phyloP scores from a whole-genome alignment of 2,888 invertebrate species.

The Drosophila basisetae region DNA sequence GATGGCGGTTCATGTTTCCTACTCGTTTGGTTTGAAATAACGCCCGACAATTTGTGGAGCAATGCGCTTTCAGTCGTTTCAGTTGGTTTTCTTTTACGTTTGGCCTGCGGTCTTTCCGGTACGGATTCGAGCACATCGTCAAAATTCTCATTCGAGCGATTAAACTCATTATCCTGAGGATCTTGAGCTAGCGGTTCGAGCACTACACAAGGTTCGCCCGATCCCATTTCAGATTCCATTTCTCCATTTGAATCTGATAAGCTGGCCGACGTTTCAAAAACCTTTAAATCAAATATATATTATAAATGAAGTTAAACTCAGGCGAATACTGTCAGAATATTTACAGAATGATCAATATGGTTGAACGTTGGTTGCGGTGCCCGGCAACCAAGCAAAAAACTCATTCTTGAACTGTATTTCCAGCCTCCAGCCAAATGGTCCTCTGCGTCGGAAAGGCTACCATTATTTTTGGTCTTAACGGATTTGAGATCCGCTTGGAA shows the following conservation, averaged over 20 bases:
- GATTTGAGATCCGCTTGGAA: conserved; percentile 34
- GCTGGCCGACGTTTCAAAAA: conserved; percentile 26
- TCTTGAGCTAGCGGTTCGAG: conserved; percentile 9
- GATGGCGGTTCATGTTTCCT: conserved; percentile 16
- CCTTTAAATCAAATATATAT: conserved; percentile 5
- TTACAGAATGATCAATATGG: conserved; percentile 27
- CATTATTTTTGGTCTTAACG: conserved; percentile 18
- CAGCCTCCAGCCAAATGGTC: conserved; percentile 25
- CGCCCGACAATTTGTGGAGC: conserved; percentile 6
- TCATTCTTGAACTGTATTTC: conserved; percentile 44
- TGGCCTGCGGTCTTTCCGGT: conserved; percentile 3
- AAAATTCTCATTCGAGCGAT: conserved; percentile 1
- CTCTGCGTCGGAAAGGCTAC: conserved; percentile 20
- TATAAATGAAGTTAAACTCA: not conserved
- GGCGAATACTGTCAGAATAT: not conserved
- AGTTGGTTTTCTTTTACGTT: conserved; percentile 16
- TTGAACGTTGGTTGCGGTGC: conserved; percentile 9
- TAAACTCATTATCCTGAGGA: conserved; percentile 19
- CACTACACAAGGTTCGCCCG: conserved; percentile 6
- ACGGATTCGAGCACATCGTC: conserved; percentile 13
- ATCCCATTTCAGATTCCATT: conserved; percentile 38
- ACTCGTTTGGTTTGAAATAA: conserved; percentile 1
- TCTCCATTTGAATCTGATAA: conserved; percentile 38
- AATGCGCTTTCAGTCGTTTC: conserved; percentile 1
- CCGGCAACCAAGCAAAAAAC: conserved; percentile 28